These are phyloP conservation scores for Darevskia nairensis DNA, from an alignment of 2,797 vertebrate species.

Conservation along the genomic window DNA sequence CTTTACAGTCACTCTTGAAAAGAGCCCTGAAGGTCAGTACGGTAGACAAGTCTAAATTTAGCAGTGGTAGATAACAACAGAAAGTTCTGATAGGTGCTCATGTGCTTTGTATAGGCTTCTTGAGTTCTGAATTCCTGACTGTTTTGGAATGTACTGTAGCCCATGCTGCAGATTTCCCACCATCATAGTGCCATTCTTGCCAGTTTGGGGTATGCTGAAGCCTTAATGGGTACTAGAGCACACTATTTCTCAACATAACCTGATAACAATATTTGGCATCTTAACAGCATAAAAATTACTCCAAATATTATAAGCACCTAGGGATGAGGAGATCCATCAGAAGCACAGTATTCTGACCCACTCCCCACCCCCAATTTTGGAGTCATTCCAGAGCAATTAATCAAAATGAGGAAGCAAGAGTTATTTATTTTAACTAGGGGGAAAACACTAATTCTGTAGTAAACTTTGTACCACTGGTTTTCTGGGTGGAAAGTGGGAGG, in stretches of 20 bases:
- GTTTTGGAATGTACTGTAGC: constrained; percentile 8
- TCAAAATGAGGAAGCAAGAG: not conserved
- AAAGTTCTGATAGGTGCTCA: not conserved
- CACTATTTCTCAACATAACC: not conserved
- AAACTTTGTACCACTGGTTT: not conserved
- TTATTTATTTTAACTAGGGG: not conserved
- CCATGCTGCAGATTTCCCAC: not conserved
- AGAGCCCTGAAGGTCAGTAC: constrained; percentile 22
- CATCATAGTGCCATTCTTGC: not conserved
- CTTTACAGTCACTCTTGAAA: not conserved
- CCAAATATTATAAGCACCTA: not conserved
- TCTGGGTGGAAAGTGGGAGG: not conserved
- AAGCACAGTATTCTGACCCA: not conserved
- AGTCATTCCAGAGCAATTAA: not conserved
- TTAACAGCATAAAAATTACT: not conserved
- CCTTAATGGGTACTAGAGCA: not conserved
- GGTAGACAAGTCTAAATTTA: constrained; percentile 38
- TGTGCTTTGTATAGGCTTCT: not conserved
- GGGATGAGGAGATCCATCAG: not conserved
- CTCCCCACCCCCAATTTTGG: not conserved
- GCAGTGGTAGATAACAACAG: not conserved
- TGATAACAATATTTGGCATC: not conserved
- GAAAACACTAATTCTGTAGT: not conserved
- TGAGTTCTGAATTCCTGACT: not conserved
- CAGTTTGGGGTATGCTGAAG: not conserved